Conservation (phyloP, 2,888 invertebrate species). For the Cepaea hortensis region DNA sequence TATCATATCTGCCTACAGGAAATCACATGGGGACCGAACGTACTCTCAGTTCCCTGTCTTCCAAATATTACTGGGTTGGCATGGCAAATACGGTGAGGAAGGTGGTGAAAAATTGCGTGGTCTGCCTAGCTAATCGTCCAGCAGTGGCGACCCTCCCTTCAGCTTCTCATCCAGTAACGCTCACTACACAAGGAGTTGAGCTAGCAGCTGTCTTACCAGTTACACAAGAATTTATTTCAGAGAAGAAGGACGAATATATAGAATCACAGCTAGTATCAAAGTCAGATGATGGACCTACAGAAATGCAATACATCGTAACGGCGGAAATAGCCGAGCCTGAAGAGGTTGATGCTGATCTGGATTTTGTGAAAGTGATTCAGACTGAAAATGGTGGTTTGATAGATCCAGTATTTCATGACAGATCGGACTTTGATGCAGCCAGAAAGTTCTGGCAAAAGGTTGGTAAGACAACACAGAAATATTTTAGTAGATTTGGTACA, state of each 20-base stretch:
- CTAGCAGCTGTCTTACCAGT: not conserved
- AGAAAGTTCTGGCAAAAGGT: conserved; percentile 56
- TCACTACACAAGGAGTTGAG: conserved; percentile 1
- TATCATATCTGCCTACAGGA: conserved; percentile 47
- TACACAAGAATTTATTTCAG: conserved; percentile 1
- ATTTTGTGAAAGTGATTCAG: conserved; percentile 34
- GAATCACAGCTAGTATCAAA: not conserved
- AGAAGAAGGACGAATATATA: conserved; percentile 1
- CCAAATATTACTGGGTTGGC: conserved; percentile 60
- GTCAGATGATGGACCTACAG: conserved; percentile 8
- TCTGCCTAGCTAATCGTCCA: conserved; percentile 49
- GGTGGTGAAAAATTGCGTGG: conserved; percentile 53
- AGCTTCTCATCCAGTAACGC: not conserved
- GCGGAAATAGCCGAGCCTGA: conserved; percentile 36
- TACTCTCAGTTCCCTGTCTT: conserved; percentile 52
- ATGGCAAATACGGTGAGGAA: conserved; percentile 56
- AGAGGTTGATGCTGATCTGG: conserved; percentile 45
- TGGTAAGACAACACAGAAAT: not conserved
- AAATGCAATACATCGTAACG: conserved; percentile 39
- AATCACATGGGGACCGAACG: conserved; percentile 59
- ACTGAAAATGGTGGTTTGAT: conserved; percentile 8
- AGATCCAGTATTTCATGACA: conserved; percentile 32
- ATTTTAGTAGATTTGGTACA: not conserved
- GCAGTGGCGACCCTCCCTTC: conserved; percentile 27
- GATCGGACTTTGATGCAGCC: conserved; percentile 41